Conservation (phyloP, 2,113 vertebrate species). For the Donacobius atricapilla region DNA sequence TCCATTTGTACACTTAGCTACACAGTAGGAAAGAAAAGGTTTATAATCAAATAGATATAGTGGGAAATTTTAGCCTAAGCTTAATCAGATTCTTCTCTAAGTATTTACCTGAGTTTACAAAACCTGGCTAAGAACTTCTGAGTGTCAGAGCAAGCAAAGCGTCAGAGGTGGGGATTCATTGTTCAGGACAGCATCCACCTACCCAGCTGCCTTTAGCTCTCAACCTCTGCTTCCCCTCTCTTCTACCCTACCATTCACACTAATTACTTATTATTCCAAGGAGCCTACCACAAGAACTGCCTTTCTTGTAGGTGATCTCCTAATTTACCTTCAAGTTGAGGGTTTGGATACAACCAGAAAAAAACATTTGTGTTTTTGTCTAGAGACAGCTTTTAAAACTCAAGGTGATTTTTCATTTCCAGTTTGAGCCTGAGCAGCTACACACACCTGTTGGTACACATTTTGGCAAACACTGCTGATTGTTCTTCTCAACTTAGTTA, state of each 20-base stretch:
- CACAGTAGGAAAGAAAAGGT: neutral
- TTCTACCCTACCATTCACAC: neutral
- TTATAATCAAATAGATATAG: neutral
- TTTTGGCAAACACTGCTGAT: neutral
- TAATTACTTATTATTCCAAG: neutral
- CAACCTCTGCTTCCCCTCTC: neutral
- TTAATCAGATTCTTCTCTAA: neutral
- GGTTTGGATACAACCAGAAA: neutral
- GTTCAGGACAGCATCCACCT: neutral
- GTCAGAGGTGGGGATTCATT: neutral
- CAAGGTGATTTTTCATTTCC: neutral
- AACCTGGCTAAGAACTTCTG: neutral
- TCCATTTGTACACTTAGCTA: neutral
- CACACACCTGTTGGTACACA: neutral
- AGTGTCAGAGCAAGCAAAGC: neutral
- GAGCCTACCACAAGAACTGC: neutral
- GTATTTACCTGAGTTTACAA: neutral
- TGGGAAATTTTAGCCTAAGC: neutral
- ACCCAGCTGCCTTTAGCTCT: neutral
- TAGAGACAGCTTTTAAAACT: neutral
- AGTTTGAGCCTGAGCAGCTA: neutral
- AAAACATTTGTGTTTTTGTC: neutral
- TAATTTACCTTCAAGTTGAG: neutral
- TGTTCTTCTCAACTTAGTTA: neutral
- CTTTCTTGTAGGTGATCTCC: neutral